Evolutionary conservation across 2,113 vertebrate species (phyloP), one percentile per base, ranked within the genome.

Genomic region (Puffinus mauretanicus): DNA sequence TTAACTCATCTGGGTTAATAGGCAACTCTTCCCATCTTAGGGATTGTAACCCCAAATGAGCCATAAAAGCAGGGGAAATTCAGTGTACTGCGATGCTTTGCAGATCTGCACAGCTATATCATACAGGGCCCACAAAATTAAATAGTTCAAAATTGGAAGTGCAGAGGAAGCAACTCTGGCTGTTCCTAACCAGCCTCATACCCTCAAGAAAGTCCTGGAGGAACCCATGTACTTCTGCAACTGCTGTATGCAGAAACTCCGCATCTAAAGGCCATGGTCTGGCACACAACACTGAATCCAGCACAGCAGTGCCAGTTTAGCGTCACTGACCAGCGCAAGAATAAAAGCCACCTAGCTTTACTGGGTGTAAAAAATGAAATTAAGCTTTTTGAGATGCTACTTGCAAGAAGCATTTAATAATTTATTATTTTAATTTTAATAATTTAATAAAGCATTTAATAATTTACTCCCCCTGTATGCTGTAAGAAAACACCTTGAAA

Each of bases 371-470:
- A 69, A 92, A 78, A 3, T 0, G 2, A 87, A 87, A 75, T 62
- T 15, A 93, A 76, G 22, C 60, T 80, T 91, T 91, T 38, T 21
- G 51, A 88, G 72, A 84, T 80, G 83, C 83, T 64, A 12, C 60
- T 86, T 73, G 51, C 76, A 88, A 82, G 58, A 36, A 73, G 29
- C 16, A 90, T 82, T 96, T 84, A 94, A 96, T 91, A 95, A 92
- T 95, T 94, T 64, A 95, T 54, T 80, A 49, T 93, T 97, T 96
- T 88, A 60, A 16, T 61, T 69, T 91, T 86, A 96, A 95, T 96
- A 44, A 46, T 46, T 46, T 46, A 46, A 46, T 46, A 46, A 46
- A 46, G 46, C 46, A 46, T 69, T 92, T 86, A 96, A 95, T 96
- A 97, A 96, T 97, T 96, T 88, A 96, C 66, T 83, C 61, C 32